Base-by-base conservation (phyloP, 2,888 invertebrate species). In the Cataglyphis altisquamis region DNA sequence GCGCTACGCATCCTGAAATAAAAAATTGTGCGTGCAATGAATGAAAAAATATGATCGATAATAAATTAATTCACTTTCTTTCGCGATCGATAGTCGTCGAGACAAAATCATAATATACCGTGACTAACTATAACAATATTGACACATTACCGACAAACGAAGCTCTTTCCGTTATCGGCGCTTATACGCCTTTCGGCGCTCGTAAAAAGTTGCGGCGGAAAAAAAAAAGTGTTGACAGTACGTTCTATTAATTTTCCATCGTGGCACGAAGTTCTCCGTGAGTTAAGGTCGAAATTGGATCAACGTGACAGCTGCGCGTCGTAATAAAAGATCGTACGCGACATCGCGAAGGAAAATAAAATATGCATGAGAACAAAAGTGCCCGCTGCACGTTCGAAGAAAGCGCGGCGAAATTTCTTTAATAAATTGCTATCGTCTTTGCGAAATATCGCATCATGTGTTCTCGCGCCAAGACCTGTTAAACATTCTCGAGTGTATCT, bases 301-400 rank as follows among this genome's bases (percentile, higher is more conserved):
- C 57, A 36, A 15, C 55, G 64, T 52, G 55, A 66, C 48, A 78
- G 77, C 29, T 57, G 57, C 52, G n/a, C 55, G 55, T 29, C 0
- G 39, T 32, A 57, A 72, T 60, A n/a, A 25, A 62, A 60, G 45
- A 64, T 80, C 70, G 18, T 45, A 29, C 72, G 57, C 45, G 57
- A 78, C 57, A n/a, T 68, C 77, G 70, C 45, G 18, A 21, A 25
- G 32, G 12, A 25, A 60, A 72, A 36, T 80, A 48, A 80, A 80
- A 72, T 72, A 80, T 80, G 78, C 45, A 80, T 45, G 60, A 45
- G 60, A 63, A 39, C 48, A 84, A 84, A 82, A 87, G 82, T 84
- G 68, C 21, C 78, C 63, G 29, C 15, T 29, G 55, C 10, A 55
- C 41, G 32, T 18, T 21, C 32, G 60, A 45, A 36, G 25, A 25